These are phyloP conservation scores for Drosophila pectinifera DNA, from an alignment of 1,140 invertebrate species.

Conservation along the genomic window DNA sequence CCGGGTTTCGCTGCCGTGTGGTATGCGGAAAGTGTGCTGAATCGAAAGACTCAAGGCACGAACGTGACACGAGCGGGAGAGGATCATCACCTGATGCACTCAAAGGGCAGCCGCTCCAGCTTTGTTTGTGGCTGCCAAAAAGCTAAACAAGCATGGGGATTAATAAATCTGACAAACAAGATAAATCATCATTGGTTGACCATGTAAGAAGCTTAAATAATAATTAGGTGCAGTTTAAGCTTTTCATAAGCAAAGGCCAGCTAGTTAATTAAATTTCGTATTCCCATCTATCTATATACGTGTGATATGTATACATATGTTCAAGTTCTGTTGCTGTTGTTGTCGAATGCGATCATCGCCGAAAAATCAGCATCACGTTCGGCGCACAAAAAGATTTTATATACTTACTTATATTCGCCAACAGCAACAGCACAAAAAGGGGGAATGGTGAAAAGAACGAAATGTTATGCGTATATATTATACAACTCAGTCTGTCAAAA, in stretches of 20 bases:
- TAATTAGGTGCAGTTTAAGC: conserved; percentile 45
- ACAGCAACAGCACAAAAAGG: conserved; percentile 25
- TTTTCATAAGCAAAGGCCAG: conserved; percentile 65
- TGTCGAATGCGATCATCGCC: conserved; percentile 76
- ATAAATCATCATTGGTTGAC: conserved; percentile 40
- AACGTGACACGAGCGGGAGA: conserved; percentile 41
- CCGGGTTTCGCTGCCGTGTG: conserved; percentile 25
- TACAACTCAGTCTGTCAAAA: conserved; percentile 55
- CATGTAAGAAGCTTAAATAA: conserved; percentile 52
- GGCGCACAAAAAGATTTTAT: conserved; percentile 66
- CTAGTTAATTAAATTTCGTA: conserved; percentile 73
- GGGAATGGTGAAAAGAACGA: conserved; percentile 67
- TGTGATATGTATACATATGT: conserved; percentile 9
- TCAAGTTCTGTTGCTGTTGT: conserved; percentile 18
- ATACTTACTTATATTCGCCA: conserved; percentile 70
- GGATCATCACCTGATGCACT: conserved; percentile 27
- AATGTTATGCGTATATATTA: conserved; percentile 77
- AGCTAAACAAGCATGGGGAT: conserved; percentile 7
- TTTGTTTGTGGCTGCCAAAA: too few relatives aligned
- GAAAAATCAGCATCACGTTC: conserved; percentile 77
- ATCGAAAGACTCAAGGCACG: conserved; percentile 72
- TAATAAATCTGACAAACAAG: conserved; percentile 35
- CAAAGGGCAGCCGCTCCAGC: conserved; percentile 9
- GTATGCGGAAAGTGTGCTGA: conserved; percentile 69
- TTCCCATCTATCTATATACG: conserved; percentile 9